Percentiles rank a stretch among this genome's conserved stretches.
These are phyloP conservation scores for Corythoichthys haematopterus DNA, from an alignment of 2,113 vertebrate species.

Conservation along the genomic window DNA sequence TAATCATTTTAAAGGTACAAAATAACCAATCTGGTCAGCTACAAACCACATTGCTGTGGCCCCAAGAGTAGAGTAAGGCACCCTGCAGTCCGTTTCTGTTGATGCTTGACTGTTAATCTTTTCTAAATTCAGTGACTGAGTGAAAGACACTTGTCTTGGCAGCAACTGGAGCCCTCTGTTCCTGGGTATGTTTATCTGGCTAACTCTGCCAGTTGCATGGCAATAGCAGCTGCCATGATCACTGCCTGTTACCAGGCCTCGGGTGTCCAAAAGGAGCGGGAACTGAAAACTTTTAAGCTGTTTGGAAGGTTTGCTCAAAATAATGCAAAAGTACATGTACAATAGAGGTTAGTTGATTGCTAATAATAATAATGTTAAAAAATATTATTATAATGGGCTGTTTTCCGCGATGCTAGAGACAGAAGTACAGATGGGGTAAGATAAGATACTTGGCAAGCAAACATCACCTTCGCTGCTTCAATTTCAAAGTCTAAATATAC, in stretches of 20 bases:
- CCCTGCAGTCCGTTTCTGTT: background rate
- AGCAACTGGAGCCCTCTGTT: conserved; percentile 48
- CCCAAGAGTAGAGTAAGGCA: background rate
- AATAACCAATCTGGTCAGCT: too few relatives aligned
- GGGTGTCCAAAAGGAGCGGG: background rate
- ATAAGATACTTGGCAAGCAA: background rate
- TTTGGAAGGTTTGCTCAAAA: background rate
- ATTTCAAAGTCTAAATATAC: background rate
- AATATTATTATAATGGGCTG: too few relatives aligned
- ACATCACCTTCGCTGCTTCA: background rate
- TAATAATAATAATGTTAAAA: background rate
- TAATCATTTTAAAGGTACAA: too few relatives aligned
- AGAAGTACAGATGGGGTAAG: background rate
- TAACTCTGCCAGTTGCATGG: conserved; percentile 54
- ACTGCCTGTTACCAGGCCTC: conserved; percentile 19
- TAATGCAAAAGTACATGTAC: background rate
- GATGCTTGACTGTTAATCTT: background rate
- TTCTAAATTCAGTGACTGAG: background rate
- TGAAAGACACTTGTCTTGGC: conserved; percentile 36
- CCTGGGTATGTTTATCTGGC: conserved; percentile 42
- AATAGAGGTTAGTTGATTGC: background rate
- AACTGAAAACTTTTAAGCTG: background rate
- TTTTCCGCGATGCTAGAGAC: background rate
- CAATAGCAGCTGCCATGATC: conserved; percentile 54
- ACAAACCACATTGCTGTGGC: too few relatives aligned